Base-by-base conservation (phyloP, 2,113 vertebrate genomes). In the Strigops habroptila region DNA sequence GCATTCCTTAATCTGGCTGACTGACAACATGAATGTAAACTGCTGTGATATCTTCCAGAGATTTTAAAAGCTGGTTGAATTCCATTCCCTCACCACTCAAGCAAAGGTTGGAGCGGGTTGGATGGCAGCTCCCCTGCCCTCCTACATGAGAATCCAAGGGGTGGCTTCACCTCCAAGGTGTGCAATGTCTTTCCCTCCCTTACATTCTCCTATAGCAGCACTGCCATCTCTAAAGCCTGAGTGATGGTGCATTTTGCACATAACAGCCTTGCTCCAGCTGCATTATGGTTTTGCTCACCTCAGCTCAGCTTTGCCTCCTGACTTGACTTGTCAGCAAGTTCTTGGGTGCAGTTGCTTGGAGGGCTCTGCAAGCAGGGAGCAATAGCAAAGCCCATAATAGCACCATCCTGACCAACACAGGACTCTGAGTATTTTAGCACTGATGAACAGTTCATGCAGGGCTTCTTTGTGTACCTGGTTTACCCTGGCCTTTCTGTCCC, bases 1-100 rank as follows among this genome's bases (percentile, higher is more conserved):
- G 18, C 24, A 19, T 96, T n/a, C n/a, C n/a, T n/a, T n/a, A n/a
- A 69, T 76, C 11, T 94, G 77, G 49, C 88, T 97, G 92, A 78
- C 39, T 79, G 95, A 78, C 60, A 94, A 74, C 43, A 89, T 82
- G 14, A 81, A 35, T 88, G 49, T 67, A 94, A 88, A 93, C 53
- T 31, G 1, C 65, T 53, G 37, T 68, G 64, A 23, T 70, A 53
- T 63, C 39, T 87, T 86, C 33, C 69, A 73, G 41, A 67, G 41
- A 73, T 78, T 91, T 86, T 27, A 86, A 87, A 93, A 73, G 31
- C 57, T 87, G 64, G 24, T 83, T 95, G 68, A 91, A 89, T 93
- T 89, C 63, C 65, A 25, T 91, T 86, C 60, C 27, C 39, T 93
- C 19, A 4, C 43, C 55, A 65, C 67, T 79, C 37, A 73, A 67